Evolutionary conservation across 2,888 invertebrate species (phyloP).

Genomic region (Caenorhabditis sp.): DNA sequence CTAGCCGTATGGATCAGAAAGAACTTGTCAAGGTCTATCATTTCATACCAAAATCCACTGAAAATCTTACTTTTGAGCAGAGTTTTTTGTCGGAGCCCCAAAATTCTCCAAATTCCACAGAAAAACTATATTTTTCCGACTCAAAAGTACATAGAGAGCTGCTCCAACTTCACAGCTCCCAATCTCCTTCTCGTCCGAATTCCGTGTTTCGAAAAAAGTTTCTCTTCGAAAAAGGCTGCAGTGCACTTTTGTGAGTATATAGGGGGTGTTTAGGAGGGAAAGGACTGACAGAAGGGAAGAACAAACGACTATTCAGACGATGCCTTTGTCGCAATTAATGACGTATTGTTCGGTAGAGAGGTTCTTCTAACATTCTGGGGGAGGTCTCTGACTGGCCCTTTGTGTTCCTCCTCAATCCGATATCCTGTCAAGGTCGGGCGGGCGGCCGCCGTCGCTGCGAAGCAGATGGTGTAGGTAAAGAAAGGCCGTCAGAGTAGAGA

Average conservation of each 20-base stretch:
- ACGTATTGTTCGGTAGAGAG: constrained; percentile 46
- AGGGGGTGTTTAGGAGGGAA: background rate
- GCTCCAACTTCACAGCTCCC: background rate
- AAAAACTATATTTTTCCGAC: background rate
- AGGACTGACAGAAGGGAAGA: background rate
- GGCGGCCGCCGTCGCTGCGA: background rate
- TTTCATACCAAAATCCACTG: too few species aligned
- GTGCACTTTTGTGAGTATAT: constrained; percentile 8
- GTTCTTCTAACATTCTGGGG: constrained; percentile 33
- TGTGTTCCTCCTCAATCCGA: constrained; percentile 10
- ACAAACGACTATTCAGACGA: constrained; percentile 27
- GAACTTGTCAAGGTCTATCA: too few species aligned
- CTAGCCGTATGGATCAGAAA: too few species aligned
- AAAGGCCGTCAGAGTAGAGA: constrained; percentile 26
- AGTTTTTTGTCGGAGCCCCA: too few species aligned
- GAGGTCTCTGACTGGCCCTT: constrained; percentile 30
- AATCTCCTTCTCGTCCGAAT: too few species aligned
- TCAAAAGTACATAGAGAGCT: background rate
- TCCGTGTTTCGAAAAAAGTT: background rate
- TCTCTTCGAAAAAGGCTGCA: background rate
- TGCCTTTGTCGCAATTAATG: constrained; percentile 34
- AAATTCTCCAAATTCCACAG: too few species aligned
- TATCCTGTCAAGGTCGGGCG: constrained; percentile 46
- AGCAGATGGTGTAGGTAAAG: constrained; percentile 50
- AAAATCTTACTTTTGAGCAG: too few species aligned